Evolutionary conservation across 1,140 invertebrate species (phyloP).

Genomic region (Drosophila ohnishii): DNA sequence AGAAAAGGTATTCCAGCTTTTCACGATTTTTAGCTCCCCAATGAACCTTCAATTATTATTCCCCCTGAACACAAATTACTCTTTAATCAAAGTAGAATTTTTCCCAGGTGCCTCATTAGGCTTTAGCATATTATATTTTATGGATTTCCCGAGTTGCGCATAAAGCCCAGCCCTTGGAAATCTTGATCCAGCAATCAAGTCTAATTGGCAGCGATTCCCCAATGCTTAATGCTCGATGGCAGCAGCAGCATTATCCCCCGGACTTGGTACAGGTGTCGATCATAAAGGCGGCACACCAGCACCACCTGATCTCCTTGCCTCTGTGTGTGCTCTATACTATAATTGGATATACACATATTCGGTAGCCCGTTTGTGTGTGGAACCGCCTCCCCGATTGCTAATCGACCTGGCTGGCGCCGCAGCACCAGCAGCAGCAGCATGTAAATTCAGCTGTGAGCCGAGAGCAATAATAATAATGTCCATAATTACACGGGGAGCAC

Average conservation of each 20-base stretch:
- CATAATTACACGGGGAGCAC: constrained; percentile 64
- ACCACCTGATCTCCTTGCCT: constrained; percentile 20
- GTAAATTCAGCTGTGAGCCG: constrained; percentile 48
- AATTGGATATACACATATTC: constrained; percentile 48
- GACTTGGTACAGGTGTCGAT: constrained; percentile 41
- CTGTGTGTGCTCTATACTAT: constrained; percentile 2
- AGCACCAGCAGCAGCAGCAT: constrained; percentile 30
- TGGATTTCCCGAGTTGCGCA: neutral
- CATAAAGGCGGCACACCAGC: constrained; percentile 10
- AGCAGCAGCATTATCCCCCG: constrained; percentile 5
- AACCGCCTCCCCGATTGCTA: constrained; percentile 54
- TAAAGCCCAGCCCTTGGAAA: neutral
- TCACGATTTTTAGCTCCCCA: neutral
- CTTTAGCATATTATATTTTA: constrained; percentile 13
- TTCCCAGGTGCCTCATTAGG: constrained; percentile 1
- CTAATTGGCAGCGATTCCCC: constrained; percentile 17
- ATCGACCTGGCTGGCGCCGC: constrained; percentile 51
- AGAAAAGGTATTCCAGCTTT: neutral
- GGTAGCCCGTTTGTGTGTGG: constrained; percentile 58
- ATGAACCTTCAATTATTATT: neutral
- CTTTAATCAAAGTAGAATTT: neutral
- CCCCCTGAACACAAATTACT: neutral
- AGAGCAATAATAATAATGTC: constrained; percentile 61
- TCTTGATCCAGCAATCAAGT: constrained; percentile 13
- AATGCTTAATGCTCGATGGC: neutral